Percentiles rank a stretch among this genome's conserved stretches.
Conservation (phyloP, 2,888 invertebrate genomes). For the Synergus gifuensis region DNA sequence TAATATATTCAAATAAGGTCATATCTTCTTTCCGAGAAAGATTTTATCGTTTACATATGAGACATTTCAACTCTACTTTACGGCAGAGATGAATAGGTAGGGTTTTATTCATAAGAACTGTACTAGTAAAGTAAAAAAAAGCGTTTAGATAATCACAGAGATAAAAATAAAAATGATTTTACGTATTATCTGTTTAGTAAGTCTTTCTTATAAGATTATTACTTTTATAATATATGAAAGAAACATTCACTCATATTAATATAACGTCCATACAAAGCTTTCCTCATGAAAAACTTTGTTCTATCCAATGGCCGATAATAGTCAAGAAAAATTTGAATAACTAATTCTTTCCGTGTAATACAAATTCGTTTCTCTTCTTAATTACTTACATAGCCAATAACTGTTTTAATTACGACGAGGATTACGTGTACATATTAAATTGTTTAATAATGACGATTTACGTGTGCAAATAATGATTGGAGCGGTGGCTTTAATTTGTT, state of each 20-base stretch:
- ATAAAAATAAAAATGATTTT: not conserved
- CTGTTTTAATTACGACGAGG: not conserved
- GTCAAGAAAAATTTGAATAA: no score
- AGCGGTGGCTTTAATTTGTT: not conserved
- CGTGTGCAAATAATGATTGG: not conserved
- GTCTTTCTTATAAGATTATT: not conserved
- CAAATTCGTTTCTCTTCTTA: not conserved
- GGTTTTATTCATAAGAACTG: not conserved
- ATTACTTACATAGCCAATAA: not conserved
- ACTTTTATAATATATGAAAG: not conserved
- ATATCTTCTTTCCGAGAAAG: not conserved
- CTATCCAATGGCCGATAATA: no score
- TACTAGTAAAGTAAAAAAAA: not conserved
- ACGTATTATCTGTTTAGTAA: not conserved
- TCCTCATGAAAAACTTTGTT: no score
- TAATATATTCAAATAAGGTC: slow-evolving; percentile 32
- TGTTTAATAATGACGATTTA: not conserved
- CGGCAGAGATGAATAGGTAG: not conserved
- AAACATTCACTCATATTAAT: no score
- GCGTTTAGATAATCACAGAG: not conserved
- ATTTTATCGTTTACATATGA: slow-evolving; percentile 29
- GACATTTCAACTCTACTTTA: slow-evolving; percentile 12
- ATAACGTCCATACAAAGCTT: no score
- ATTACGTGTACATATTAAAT: not conserved
- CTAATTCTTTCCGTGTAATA: not conserved